Evolutionary conservation across 2,888 invertebrate species (phyloP), one percentile per base, ranked within the genome.

Genomic region (Rapana venosa): DNA sequence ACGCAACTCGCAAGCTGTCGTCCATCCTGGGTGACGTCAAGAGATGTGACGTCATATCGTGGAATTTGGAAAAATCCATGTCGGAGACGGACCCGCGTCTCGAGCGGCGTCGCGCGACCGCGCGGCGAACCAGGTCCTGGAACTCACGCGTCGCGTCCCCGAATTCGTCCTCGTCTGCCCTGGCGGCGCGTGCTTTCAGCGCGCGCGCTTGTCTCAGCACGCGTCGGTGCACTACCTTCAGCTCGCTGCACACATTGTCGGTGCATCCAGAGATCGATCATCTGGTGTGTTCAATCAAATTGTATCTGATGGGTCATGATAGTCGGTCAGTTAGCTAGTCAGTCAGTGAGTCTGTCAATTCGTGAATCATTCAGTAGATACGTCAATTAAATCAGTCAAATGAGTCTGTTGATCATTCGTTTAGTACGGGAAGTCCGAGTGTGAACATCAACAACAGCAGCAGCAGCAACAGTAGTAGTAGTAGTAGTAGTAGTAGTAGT

Each of bases 141-240:
- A 90, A 90, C 66, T 90, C 90, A 83, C 79, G 87, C 90, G 87
- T 58, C 22, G 81, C 22, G 79, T 90, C 90, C 4, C 87, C 89
- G 58, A 30, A 74, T 8, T 35, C 86, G n/a, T 90, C 90, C 32
- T 87, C 32, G 26, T 87, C 90, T 8, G 56, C 83, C 47, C 56
- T 61, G 35, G 87, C 22, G 17, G 87, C 79, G 26, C 87, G 88
- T 56, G 91, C 30, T 74, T 91, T 91, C 35, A 91, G 88, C 87
- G 83, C 61, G 77, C 91, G 90, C 22, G 92, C 93, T 87, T 93
- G 92, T 77, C 90, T 56, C 35, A 90, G 61, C 32, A 90, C 90
- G 13, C 90, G 87, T 56, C 90, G 87, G 81, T 93, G 93, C 26
- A 90, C 93, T 47, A 89, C 90, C 74, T 92, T 92, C 77, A 93